Conservation (phyloP, 2,113 vertebrate species). For the Grammomys surdaster region DNA sequence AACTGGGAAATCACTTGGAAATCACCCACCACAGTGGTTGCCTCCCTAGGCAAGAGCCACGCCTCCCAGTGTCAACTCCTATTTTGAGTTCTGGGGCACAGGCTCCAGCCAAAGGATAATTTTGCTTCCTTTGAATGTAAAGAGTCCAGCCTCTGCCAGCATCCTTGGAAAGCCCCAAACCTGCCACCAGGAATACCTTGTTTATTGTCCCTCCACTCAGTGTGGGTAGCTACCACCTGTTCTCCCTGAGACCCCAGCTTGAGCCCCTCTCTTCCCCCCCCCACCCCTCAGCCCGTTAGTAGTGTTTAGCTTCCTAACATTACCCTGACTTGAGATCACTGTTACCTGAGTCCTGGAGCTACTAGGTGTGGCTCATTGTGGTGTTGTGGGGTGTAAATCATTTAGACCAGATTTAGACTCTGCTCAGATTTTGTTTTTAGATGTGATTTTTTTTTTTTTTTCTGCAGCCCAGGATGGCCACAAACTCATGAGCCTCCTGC, state of each 20-base stretch:
- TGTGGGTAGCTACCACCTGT: neutral
- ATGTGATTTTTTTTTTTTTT: neutral
- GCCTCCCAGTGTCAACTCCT: neutral
- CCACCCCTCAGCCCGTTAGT: too few species aligned
- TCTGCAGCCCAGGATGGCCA: neutral
- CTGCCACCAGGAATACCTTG: neutral
- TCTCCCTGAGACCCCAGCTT: fast-evolving
- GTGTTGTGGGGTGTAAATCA: neutral
- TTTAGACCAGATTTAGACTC: neutral
- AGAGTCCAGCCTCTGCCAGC: neutral
- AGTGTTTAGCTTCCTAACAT: neutral
- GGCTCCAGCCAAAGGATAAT: neutral
- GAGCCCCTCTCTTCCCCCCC: neutral
- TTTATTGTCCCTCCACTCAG: neutral
- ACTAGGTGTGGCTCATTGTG: neutral
- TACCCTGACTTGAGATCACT: neutral
- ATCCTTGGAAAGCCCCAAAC: neutral
- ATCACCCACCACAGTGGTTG: neutral
- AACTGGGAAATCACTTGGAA: neutral
- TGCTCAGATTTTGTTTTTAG: neutral
- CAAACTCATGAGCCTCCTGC: neutral
- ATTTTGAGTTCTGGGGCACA: neutral
- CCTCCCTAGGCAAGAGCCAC: too few species aligned
- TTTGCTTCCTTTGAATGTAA: constrained; percentile 13
- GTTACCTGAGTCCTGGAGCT: neutral